These are phyloP conservation scores for Callipepla californica DNA, from an alignment of 2,113 vertebrate species.

Conservation along the genomic window DNA sequence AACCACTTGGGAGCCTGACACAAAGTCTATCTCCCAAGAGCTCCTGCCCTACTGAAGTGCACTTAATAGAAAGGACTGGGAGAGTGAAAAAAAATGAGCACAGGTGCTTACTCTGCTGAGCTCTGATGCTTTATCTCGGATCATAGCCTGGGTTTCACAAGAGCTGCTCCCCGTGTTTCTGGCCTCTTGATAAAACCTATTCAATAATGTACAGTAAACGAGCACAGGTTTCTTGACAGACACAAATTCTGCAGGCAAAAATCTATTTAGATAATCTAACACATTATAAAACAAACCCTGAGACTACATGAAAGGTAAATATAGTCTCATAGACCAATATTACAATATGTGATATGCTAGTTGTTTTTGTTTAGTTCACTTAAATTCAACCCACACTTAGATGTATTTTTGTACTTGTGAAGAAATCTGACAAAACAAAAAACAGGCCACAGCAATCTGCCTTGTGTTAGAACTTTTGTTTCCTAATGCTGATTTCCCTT, in stretches of 20 bases:
- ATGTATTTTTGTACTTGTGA: neutral
- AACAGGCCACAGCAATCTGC: neutral
- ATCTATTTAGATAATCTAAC: constrained; percentile 37
- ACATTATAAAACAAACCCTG: neutral
- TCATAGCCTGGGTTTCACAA: neutral
- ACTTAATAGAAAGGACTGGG: neutral
- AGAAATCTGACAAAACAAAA: neutral
- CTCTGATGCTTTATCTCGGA: neutral
- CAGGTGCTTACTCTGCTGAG: neutral
- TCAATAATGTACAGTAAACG: constrained; percentile 14
- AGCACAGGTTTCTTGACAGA: constrained; percentile 34
- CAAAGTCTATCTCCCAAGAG: neutral
- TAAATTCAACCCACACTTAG: neutral
- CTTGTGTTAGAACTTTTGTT: neutral
- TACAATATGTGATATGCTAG: neutral
- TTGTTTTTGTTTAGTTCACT: neutral
- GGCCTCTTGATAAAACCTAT: constrained; percentile 39
- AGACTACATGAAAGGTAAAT: neutral
- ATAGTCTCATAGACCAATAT: neutral
- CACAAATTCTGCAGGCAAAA: neutral
- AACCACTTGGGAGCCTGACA: neutral
- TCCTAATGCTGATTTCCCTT: neutral
- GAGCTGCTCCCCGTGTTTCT: neutral
- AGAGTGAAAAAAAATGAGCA: rapidly evolving
- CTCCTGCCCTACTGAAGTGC: neutral